phyloP scores from a whole-genome alignment of 2,888 invertebrate genomes.

The Tupiocoris notatus region DNA sequence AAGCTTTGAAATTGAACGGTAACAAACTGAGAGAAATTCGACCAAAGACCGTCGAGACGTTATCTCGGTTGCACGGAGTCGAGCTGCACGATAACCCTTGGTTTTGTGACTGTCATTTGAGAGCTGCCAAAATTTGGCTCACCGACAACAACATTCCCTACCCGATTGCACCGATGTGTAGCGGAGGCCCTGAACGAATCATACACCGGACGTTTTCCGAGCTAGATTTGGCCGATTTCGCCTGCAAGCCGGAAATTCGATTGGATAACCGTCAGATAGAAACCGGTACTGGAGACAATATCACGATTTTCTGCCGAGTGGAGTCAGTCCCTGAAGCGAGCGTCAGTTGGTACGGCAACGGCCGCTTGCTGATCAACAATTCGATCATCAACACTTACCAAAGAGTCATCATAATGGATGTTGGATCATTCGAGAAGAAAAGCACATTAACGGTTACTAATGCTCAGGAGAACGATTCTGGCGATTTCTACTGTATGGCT shows the following conservation, averaged over 20 bases:
- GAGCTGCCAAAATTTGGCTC: slow-evolving; percentile 76
- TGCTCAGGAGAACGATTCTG: slow-evolving; percentile 77
- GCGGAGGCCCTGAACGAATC: slow-evolving; percentile 68
- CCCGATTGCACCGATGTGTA: slow-evolving; percentile 73
- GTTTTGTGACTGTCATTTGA: slow-evolving; percentile 82
- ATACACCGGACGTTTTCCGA: slow-evolving; percentile 67
- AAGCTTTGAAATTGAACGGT: slow-evolving; percentile 75
- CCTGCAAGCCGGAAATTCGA: slow-evolving; percentile 76
- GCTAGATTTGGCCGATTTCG: slow-evolving; percentile 69
- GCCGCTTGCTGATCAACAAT: slow-evolving; percentile 72
- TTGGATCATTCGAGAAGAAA: slow-evolving; percentile 71
- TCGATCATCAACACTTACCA: slow-evolving; percentile 77
- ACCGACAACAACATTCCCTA: slow-evolving; percentile 74
- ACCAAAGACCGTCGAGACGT: slow-evolving; percentile 69
- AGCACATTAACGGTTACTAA: slow-evolving; percentile 76
- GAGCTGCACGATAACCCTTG: slow-evolving; percentile 84
- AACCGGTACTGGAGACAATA: slow-evolving; percentile 78
- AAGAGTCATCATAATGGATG: slow-evolving; percentile 72
- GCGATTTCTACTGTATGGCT: slow-evolving; percentile 84
- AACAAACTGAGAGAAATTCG: slow-evolving; percentile 77
- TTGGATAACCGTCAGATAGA: slow-evolving; percentile 74
- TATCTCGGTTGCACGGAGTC: slow-evolving; percentile 74
- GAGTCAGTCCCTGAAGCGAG: slow-evolving; percentile 77
- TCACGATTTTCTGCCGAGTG: slow-evolving; percentile 77
- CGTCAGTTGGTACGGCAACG: slow-evolving; percentile 86